phyloP scores from a whole-genome alignment of 2,888 invertebrate genomes.

The Xestia ashworthii region DNA sequence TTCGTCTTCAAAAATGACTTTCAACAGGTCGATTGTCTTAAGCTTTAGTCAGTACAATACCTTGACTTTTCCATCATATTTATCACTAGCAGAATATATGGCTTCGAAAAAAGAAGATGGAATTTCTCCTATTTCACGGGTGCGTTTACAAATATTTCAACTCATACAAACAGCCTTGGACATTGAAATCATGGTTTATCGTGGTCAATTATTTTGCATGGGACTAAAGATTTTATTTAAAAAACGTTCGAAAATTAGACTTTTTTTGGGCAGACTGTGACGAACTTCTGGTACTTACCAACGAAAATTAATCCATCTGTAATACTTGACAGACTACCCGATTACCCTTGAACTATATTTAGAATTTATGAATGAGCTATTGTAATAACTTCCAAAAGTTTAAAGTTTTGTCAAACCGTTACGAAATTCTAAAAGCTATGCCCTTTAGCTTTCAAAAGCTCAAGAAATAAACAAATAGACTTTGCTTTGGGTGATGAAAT shows the following conservation, averaged over 20 bases:
- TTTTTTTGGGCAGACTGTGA: neutral
- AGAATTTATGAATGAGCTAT: slow-evolving; percentile 7
- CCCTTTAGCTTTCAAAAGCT: slow-evolving; percentile 1
- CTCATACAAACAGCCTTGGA: no score
- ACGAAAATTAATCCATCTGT: neutral
- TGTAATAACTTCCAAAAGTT: slow-evolving; percentile 6
- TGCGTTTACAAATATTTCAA: no score
- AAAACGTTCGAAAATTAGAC: neutral
- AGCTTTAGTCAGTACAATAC: neutral
- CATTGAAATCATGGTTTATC: neutral
- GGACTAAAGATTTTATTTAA: neutral
- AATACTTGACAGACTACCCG: neutral
- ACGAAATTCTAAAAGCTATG: neutral
- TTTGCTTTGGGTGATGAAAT: neutral
- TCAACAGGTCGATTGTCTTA: neutral
- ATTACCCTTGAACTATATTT: neutral
- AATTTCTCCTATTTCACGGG: no score
- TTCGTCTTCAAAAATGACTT: neutral
- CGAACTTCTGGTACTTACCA: neutral
- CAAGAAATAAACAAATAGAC: slow-evolving; percentile 1
- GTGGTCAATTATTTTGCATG: neutral
- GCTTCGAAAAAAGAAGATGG: no score
- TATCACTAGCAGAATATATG: neutral
- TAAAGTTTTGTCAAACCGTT: neutral
- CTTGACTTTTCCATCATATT: neutral